phyloP scores from a whole-genome alignment of 2,888 invertebrate species.

The Lepidonotus clava region DNA sequence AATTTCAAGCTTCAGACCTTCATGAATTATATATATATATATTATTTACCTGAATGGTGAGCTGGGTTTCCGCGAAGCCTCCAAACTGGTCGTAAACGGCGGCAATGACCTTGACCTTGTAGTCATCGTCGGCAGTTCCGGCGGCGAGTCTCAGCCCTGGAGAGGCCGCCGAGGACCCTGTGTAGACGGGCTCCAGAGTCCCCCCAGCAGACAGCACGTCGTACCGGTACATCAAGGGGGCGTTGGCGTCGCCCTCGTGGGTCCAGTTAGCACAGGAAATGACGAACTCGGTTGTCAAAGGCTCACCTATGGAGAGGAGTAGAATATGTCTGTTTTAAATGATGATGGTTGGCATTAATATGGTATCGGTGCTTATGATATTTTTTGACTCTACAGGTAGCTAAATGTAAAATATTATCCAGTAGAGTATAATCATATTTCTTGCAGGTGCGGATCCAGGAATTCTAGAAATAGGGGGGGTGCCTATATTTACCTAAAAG shows the following conservation, averaged over 20 bases:
- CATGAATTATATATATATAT: no score
- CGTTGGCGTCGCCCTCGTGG: not conserved
- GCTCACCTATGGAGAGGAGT: no score
- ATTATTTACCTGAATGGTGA: conserved; percentile 36
- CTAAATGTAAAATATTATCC: no score
- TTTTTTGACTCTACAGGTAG: no score
- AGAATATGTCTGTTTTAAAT: no score
- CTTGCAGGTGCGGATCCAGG: no score
- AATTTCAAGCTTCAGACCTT: no score
- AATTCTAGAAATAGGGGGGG: no score
- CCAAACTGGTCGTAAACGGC: conserved; percentile 21
- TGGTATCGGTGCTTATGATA: no score
- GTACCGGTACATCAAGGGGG: not conserved
- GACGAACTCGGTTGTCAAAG: not conserved
- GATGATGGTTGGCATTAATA: no score
- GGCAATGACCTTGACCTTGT: not conserved
- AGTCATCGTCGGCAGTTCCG: not conserved
- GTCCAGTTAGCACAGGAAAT: not conserved
- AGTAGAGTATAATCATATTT: no score
- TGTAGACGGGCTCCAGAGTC: not conserved
- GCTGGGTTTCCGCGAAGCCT: not conserved
- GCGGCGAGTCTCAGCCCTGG: not conserved
- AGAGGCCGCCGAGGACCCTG: not conserved
- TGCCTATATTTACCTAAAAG: no score
- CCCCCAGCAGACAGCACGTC: not conserved